Base-by-base conservation (phyloP, 2,113 vertebrate genomes). In the Lasiurus borealis region DNA sequence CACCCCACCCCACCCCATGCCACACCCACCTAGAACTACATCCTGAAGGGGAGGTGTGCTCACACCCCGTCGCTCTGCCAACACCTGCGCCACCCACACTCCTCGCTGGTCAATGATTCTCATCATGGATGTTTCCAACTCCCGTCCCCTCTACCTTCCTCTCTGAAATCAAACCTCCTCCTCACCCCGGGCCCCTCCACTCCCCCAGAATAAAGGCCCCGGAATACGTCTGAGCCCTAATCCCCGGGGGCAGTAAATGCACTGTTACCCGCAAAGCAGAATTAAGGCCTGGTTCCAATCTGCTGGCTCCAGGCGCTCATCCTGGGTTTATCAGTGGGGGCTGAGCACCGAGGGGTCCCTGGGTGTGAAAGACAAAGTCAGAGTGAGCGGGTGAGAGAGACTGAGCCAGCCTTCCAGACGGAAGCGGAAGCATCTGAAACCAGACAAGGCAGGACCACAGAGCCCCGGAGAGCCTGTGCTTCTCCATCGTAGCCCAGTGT, bases 191-290 rank as follows among this genome's bases (percentile, higher is more conserved):
- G 7, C 25, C 57, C 52, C 44, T n/a, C 64, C 36, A 15, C 8
- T 48, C 40, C 52, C 68, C 69, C 46, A 64, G 15, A 40, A 44
- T 7, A 44, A 59, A 15, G 68, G 27, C 46, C 57, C 62, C 59
- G 15, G 50, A 31, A 66, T 4, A 29, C 81, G 27, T 15, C 62
- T 31, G 62, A 66, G 64, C 64, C 64, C 64, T 66, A 4, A 50
- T 5, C 40, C 18, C 40, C 1, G 0, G 14, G n/a, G 0, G 0
- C 7, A 52, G n/a, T 4, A 2, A 85, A 54, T 4, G 36, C 2
- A 3, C n/a, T 40, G 64, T 85, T 29, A 34, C 10, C 3, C 15
- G 85, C 76, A 54, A 69, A 72, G 62, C 36, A 62, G 71, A 52
- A 50, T n/a, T 84, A 11, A 23, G 52, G 16, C 23, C 77, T 46